Evolutionary conservation across 2,888 invertebrate genomes (phyloP).

Genomic region (Sarcophaga carnaria): DNA sequence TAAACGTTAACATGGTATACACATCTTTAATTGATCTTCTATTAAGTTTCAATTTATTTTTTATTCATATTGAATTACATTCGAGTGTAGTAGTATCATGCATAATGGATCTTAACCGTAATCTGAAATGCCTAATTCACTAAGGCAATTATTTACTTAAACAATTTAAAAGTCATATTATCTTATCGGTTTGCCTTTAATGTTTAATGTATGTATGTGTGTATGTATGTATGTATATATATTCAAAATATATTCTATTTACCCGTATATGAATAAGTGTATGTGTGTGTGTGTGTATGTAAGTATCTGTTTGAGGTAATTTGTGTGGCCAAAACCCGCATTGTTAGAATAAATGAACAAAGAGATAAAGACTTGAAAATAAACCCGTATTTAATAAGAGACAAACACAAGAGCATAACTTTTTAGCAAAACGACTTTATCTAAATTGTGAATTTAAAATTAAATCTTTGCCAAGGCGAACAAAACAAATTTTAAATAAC

Average conservation of each 20-base stretch:
- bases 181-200: constrained; percentile 44
- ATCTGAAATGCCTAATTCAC: neutral
- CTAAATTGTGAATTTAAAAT: constrained; percentile 35
- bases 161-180: constrained; percentile 46
- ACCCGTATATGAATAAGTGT: no score
- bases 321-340: constrained; percentile 56
- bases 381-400: constrained; percentile 46
- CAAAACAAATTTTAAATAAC: no score
- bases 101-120: no score
- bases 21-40: no score
- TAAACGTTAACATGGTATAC: no score
- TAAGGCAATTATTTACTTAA: neutral
- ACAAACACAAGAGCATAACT: constrained; percentile 36
- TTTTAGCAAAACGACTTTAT: constrained; percentile 53
- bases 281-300: no score
- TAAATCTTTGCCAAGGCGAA: neutral
- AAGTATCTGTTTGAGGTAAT: constrained; percentile 20
- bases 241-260: no score
- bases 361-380: constrained; percentile 40
- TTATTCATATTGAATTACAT: no score
- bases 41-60: no score
- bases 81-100: no score
- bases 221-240: neutral
- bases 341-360: constrained; percentile 32
- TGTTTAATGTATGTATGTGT: constrained; percentile 22